Evolutionary conservation across 1,140 invertebrate species (phyloP).

Genomic region (Procambarus clarkii): DNA sequence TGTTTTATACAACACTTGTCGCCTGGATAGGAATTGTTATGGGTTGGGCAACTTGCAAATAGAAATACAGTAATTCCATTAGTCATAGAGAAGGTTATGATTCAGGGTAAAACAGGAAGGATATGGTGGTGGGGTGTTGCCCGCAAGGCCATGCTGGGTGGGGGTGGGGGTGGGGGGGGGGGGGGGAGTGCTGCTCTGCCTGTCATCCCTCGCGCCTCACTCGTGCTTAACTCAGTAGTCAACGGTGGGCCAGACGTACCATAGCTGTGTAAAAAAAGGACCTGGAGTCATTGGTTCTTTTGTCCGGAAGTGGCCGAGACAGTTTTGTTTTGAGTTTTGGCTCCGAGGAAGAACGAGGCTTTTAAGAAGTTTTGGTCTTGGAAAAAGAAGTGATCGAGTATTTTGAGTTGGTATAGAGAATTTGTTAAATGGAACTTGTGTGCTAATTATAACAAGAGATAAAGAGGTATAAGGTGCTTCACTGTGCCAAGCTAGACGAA

Average conservation of each 20-base stretch:
- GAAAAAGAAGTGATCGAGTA: too few species aligned
- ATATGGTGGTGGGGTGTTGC: not conserved
- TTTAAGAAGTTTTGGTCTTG: too few species aligned
- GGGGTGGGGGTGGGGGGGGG: not conserved
- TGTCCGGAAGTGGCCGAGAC: too few species aligned
- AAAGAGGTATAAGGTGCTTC: too few species aligned
- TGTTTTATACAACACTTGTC: not conserved
- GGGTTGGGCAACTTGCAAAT: not conserved
- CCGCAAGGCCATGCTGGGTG: conserved; percentile 20
- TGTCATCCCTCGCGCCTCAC: not conserved
- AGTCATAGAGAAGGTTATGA: not conserved
- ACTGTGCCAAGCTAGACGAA: too few species aligned
- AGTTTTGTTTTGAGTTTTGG: too few species aligned
- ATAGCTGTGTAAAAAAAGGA: not conserved
- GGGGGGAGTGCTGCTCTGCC: not conserved
- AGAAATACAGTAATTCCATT: not conserved
- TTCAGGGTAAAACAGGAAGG: conserved; percentile 7
- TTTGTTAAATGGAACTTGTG: too few species aligned
- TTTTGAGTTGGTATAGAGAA: too few species aligned
- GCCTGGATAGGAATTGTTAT: not conserved
- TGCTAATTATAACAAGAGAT: too few species aligned
- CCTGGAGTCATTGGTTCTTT: not conserved
- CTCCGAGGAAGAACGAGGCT: too few species aligned
- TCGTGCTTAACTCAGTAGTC: not conserved
- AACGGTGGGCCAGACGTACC: not conserved